phyloP scores from a whole-genome alignment of 2,888 invertebrate genomes.

The Microdon myrmicae region DNA sequence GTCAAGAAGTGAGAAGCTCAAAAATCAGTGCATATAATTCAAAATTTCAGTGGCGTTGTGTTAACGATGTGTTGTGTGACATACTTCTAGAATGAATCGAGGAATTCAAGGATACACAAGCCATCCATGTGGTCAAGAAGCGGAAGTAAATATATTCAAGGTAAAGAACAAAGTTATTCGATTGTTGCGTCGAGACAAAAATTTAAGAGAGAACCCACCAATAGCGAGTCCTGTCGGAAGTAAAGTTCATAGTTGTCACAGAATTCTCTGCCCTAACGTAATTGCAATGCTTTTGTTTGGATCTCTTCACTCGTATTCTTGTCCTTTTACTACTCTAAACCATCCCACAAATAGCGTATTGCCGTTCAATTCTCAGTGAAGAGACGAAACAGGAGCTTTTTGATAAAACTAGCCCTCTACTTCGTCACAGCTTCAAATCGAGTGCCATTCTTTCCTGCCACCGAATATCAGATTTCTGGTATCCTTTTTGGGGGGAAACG shows the following conservation, averaged over 20 bases:
- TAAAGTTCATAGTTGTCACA: not conserved
- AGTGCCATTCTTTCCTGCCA: constrained; percentile 27
- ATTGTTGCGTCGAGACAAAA: constrained; percentile 27
- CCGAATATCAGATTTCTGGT: constrained; percentile 25
- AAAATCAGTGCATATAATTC: no score
- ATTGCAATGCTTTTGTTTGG: constrained; percentile 7
- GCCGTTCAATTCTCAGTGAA: constrained; percentile 36
- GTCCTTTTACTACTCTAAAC: constrained; percentile 22
- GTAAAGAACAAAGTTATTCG: constrained; percentile 2
- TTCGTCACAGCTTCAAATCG: constrained; percentile 6
- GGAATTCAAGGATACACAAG: constrained; percentile 12
- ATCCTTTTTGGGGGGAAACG: constrained; percentile 6
- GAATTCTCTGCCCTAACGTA: constrained; percentile 3
- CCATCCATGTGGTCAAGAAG: not conserved
- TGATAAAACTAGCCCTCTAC: no score
- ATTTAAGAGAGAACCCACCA: constrained; percentile 32
- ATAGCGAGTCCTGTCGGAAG: not conserved
- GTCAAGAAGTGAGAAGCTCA: no score
- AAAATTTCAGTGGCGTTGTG: no score
- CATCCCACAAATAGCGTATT: constrained; percentile 36
- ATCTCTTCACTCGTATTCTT: constrained; percentile 3
- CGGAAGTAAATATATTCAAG: constrained; percentile 8
- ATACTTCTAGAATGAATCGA: no score
- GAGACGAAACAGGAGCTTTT: constrained; percentile 24
- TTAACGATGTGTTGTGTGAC: no score